These are phyloP conservation scores for Triops longicaudatus DNA, from an alignment of 1,140 invertebrate species.

Conservation along the genomic window DNA sequence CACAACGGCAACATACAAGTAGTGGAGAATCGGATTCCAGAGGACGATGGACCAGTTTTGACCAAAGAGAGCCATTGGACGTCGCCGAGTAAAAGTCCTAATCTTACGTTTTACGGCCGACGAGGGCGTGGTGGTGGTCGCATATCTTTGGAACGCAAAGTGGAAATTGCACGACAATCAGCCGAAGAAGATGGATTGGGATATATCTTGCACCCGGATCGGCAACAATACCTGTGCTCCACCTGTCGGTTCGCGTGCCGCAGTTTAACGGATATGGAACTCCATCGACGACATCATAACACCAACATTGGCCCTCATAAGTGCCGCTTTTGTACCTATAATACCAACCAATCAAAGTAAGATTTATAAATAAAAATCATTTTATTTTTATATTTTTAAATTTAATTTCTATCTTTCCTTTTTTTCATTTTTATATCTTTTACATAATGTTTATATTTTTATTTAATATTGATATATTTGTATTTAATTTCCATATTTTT, in stretches of 20 bases:
- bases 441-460: no score
- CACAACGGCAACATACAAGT: slow-evolving; percentile 60
- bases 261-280: slow-evolving; percentile 53
- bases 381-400: neutral
- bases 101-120: neutral
- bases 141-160: neutral
- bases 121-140: neutral
- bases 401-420: no score
- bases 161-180: neutral
- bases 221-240: slow-evolving; percentile 25
- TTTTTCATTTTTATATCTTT: no score
- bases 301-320: slow-evolving; percentile 61
- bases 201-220: slow-evolving; percentile 26
- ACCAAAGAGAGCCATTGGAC: slow-evolving; percentile 19
- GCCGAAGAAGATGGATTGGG: slow-evolving; percentile 19
- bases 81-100: neutral
- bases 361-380: slow-evolving; percentile 30
- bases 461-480: no score
- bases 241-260: slow-evolving; percentile 64
- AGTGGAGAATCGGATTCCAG: slow-evolving; percentile 36
- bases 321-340: slow-evolving; percentile 71
- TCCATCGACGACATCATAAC: slow-evolving; percentile 63
- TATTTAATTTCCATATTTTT: no score
- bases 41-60: slow-evolving; percentile 30
- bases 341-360: slow-evolving; percentile 53